Base-by-base conservation (phyloP, 2,888 invertebrate species). In the Hirtodrosophila confusa region DNA sequence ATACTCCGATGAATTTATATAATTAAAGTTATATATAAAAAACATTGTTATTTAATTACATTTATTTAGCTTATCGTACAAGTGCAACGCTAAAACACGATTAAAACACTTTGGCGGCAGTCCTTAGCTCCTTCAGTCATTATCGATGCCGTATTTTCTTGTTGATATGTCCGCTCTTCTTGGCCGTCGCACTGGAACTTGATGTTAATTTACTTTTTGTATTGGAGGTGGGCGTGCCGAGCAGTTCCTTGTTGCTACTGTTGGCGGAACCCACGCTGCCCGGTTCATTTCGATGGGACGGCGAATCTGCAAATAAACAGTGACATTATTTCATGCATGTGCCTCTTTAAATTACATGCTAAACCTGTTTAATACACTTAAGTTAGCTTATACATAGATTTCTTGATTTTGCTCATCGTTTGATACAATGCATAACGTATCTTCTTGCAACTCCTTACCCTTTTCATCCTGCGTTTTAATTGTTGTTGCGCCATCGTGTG, bases 131-230 rank as follows among this genome's bases (percentile, higher is more conserved):
- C 8, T n/a, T 1, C 8, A 12, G 24, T 56, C 62, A 93, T 94
- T 80, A 97, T 92, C 96, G 94, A 92, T 96, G 96, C 86, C 96
- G 93, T 17, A 96, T 95, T 91, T 97, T 96, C 90, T 97, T 97
- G 88, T 95, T 96, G 79, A 94, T 94, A 89, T 93, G 95, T 88
- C 96, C 96, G 11, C 90, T 88, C 90, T 96, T 96, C 39, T 94
- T 93, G 68, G 94, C 94, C 4, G 90, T 91, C 43, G 85, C 87
- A 89, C 89, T 90, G 8, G 91, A 89, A 57, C 76, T 89, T 3
- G 89, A 78, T 3, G 93, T 92, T 43, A 92, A 91, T 89, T 94
- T 94, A 75, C 94, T 93, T 89, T 94, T 94, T 0, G 91, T 89
- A 47, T 93, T 94, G 2, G 91, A 80, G 27, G 85, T 88, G 8